Evolutionary conservation across 92 coral and sea anemone species (phyloP).

Genomic region (Meandrina meandrites): DNA sequence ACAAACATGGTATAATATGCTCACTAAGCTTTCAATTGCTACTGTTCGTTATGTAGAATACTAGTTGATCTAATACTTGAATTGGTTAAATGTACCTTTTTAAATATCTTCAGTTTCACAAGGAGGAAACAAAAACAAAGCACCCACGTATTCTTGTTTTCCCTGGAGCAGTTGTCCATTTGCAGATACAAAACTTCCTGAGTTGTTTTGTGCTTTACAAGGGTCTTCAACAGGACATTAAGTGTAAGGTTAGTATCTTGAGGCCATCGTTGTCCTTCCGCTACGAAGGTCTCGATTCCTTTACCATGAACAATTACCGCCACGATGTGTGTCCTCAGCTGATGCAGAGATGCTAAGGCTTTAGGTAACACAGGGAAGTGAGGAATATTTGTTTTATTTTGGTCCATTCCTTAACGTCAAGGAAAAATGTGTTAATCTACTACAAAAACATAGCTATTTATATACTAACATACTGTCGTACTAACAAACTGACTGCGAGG

Average conservation of each 20-base stretch:
- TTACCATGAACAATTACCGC: not conserved
- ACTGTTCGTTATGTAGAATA: too few relatives aligned
- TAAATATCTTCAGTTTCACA: not conserved
- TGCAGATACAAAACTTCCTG: slow-evolving; percentile 26
- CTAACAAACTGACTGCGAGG: too few relatives aligned
- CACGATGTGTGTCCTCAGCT: not conserved
- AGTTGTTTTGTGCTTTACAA: slow-evolving; percentile 8
- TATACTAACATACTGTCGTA: too few relatives aligned
- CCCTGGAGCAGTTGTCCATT: slow-evolving; percentile 49
- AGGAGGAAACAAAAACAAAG: not conserved
- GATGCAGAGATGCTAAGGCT: not conserved
- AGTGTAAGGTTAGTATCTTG: slow-evolving; percentile 37
- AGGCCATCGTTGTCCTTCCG: slow-evolving; percentile 26
- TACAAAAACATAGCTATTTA: too few relatives aligned
- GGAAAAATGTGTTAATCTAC: not conserved
- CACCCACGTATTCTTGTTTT: slow-evolving; percentile 39
- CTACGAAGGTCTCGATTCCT: not conserved
- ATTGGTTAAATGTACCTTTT: not conserved
- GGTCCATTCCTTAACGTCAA: not conserved
- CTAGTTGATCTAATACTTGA: not conserved
- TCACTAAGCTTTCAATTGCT: too few relatives aligned
- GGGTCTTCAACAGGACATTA: slow-evolving; percentile 2
- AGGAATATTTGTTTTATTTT: not conserved
- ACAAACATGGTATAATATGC: too few relatives aligned
- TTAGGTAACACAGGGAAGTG: not conserved